phyloP scores from a whole-genome alignment of 2,113 vertebrate genomes.

The Daboia siamensis region DNA sequence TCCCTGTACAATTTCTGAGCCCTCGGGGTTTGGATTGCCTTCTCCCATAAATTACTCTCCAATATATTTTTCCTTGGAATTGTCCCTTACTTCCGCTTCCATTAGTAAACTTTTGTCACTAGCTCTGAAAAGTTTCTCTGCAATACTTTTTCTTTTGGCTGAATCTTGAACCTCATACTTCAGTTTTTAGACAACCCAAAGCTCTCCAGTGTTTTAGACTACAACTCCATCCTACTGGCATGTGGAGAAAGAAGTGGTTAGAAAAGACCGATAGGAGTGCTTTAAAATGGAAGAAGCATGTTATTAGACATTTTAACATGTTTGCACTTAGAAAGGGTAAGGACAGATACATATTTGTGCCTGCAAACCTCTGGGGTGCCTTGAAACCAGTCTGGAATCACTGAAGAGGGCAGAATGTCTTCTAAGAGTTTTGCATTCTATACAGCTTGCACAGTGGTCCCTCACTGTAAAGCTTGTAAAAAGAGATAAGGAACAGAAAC shows the following conservation, averaged over 20 bases:
- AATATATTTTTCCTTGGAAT: neutral
- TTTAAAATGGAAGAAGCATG: neutral
- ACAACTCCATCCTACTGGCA: neutral
- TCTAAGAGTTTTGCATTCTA: conserved; percentile 9
- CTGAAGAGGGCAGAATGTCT: neutral
- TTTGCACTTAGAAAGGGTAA: neutral
- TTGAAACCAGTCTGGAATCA: neutral
- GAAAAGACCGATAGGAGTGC: neutral
- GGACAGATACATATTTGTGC: neutral
- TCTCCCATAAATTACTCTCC: neutral
- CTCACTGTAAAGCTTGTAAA: conserved; percentile 41
- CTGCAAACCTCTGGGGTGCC: neutral
- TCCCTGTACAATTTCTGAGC: neutral
- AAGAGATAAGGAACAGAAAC: conserved; percentile 51
- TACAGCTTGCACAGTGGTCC: conserved; percentile 45
- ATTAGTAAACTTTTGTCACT: neutral
- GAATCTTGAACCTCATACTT: neutral
- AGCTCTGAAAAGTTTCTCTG: neutral
- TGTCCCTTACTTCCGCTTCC: neutral
- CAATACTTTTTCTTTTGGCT: neutral
- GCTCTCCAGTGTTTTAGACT: neutral
- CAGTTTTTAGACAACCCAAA: neutral
- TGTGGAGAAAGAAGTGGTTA: neutral
- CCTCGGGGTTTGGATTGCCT: neutral
- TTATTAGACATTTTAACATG: neutral